A percentile compares a stretch with the other conserved stretches of the same genome.
These are phyloP conservation scores for Clusia tigrina DNA, from an alignment of 2,888 invertebrate genomes.

Conservation along the genomic window DNA sequence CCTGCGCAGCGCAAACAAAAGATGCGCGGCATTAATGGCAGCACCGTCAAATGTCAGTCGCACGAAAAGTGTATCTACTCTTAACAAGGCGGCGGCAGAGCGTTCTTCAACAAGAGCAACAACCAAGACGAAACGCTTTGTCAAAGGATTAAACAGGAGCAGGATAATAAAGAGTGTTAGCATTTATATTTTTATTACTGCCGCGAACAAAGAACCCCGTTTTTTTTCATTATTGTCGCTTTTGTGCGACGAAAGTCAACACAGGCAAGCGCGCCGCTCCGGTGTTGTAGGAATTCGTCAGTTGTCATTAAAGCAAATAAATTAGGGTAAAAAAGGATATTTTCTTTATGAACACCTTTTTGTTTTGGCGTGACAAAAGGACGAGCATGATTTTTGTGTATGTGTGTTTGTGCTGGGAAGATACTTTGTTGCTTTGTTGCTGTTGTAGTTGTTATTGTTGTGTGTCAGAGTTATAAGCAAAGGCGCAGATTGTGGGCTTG, in stretches of 20 bases:
- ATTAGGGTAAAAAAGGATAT: slow-evolving; percentile 49
- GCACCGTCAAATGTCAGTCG: slow-evolving; percentile 58
- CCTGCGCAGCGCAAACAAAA: slow-evolving; percentile 23
- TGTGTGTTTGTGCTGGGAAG: neutral
- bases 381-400: neutral
- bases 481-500: slow-evolving; percentile 14
- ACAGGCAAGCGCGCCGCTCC: neutral
- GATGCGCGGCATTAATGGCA: slow-evolving; percentile 35
- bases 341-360: slow-evolving; percentile 12
- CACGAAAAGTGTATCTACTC: slow-evolving; percentile 56
- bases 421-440: slow-evolving; percentile 14
- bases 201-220: slow-evolving; percentile 23
- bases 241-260: too few relatives aligned
- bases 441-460: neutral
- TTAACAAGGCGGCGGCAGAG: too few relatives aligned
- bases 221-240: too few relatives aligned
- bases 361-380: neutral
- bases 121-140: neutral
- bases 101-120: neutral
- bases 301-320: slow-evolving; percentile 54
- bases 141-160: slow-evolving; percentile 44
- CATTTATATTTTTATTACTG: slow-evolving; percentile 57
- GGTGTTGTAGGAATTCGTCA: slow-evolving; percentile 45
- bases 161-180: slow-evolving; percentile 54
- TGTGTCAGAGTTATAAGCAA: neutral